These are phyloP conservation scores for Glareola pratincola DNA, from an alignment of 2,113 vertebrate species.

Conservation along the genomic window DNA sequence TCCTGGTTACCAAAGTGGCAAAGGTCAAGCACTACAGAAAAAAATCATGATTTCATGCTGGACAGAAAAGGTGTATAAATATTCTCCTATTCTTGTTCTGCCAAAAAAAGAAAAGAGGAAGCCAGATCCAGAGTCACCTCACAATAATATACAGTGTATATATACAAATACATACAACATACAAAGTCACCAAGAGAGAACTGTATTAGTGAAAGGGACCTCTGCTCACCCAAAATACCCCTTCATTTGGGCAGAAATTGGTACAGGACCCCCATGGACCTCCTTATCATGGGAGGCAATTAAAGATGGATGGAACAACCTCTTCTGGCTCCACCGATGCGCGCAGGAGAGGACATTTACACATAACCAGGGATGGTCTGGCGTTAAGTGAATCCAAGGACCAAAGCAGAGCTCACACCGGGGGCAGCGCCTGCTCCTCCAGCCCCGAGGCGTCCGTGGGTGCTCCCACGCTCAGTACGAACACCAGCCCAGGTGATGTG, in stretches of 20 bases:
- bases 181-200: background rate
- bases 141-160: background rate
- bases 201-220: background rate
- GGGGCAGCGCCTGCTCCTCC: background rate
- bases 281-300: background rate
- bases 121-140: background rate
- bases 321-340: accelerated
- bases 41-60: background rate
- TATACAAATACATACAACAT: no score
- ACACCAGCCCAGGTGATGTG: background rate
- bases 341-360: background rate
- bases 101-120: background rate
- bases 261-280: background rate
- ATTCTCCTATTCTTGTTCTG: background rate
- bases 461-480: background rate
- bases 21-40: background rate
- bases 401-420: accelerated
- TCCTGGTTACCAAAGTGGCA: background rate
- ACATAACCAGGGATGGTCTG: background rate
- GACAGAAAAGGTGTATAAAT: background rate
- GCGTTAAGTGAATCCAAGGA: accelerated
- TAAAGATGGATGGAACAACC: background rate
- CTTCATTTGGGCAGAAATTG: background rate
- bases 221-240: background rate
- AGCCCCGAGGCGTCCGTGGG: background rate